phyloP scores from a whole-genome alignment of 2,113 vertebrate species.

The mouse (Mus musculus) region GRCm39 chr13:83494501-83495000 shows the following conservation, averaged over 20 bases:
- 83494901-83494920: conserved; percentile 31
- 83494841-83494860: conserved; percentile 43
- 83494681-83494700: conserved; percentile 60
- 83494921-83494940: neutral
- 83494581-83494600: conserved; percentile 79
- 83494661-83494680: conserved; percentile 53
- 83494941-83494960: conserved; percentile 1
- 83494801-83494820: conserved; percentile 47
- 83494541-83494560: conserved; percentile 84
- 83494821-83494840: conserved; percentile 48
- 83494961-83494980: conserved; percentile 53
- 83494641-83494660: conserved; percentile 78
- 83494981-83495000: conserved; percentile 28
- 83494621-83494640: conserved; percentile 74
- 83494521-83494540: conserved; percentile 81
- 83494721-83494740: conserved; percentile 59
- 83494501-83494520: conserved; percentile 86
- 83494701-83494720: conserved; percentile 72
- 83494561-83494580: conserved; percentile 84
- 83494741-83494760: conserved; percentile 52
- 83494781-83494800: conserved; percentile 65
- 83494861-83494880: conserved; percentile 45
- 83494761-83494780: conserved; percentile 64
- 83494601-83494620: conserved; percentile 82
- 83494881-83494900: conserved; percentile 1